A percentile compares a stretch with the other conserved stretches of the same genome.
phyloP scores from a whole-genome alignment of 2,797 vertebrate genomes.

The Nyctibius grandis region DNA sequence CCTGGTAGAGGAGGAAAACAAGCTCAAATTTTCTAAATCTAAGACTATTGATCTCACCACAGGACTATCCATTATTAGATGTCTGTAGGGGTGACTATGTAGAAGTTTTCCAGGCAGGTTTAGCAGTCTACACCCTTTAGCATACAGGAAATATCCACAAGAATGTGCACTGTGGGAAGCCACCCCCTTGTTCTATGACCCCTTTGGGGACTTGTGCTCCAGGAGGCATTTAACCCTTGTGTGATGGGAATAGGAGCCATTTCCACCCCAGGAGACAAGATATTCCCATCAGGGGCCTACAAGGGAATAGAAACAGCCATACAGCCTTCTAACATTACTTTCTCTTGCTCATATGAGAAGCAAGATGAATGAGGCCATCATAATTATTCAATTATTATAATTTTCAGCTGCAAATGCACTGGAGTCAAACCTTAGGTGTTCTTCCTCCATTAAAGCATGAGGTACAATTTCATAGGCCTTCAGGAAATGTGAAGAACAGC shows the following conservation, averaged over 20 bases:
- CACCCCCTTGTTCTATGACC: background rate
- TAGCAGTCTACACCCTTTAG: background rate
- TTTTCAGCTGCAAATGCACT: background rate
- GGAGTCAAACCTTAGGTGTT: background rate
- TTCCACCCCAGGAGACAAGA: background rate
- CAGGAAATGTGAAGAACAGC: background rate
- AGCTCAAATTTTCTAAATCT: background rate
- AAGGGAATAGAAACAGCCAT: background rate
- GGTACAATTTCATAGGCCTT: background rate
- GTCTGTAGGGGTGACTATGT: background rate
- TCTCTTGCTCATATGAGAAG: background rate
- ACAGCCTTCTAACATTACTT: background rate
- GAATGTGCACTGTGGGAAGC: background rate
- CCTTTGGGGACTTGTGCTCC: background rate
- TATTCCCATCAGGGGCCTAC: background rate
- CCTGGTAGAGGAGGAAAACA: background rate
- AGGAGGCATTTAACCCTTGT: background rate
- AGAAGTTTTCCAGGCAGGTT: background rate
- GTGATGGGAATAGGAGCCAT: background rate
- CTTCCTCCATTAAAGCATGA: background rate
- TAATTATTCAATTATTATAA: background rate
- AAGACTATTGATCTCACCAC: background rate
- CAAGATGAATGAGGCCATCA: background rate
- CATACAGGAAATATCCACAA: background rate
- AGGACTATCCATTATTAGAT: background rate